Percentiles rank a stretch among this genome's conserved stretches.
These are phyloP conservation scores for Timema cristinae DNA, from an alignment of 2,888 invertebrate species.

Conservation along the genomic window DNA sequence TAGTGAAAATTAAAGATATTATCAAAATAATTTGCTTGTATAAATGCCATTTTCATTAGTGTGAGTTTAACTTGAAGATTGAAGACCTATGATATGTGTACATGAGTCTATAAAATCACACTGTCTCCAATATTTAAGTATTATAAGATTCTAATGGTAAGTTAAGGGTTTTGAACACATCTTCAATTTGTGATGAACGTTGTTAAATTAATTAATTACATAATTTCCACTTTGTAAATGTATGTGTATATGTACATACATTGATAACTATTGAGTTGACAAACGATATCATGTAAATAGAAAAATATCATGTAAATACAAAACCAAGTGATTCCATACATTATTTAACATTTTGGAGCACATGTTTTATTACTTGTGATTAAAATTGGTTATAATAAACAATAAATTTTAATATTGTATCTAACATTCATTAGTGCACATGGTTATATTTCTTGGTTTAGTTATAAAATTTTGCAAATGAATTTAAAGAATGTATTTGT, in stretches of 20 bases:
- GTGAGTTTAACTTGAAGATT: background rate
- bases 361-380: background rate
- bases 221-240: background rate
- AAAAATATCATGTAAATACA: background rate
- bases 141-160: background rate
- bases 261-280: background rate
- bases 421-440: too few relatives aligned
- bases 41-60: background rate
- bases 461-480: too few relatives aligned
- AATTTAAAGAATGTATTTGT: too few relatives aligned
- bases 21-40: background rate
- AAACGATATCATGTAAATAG: background rate
- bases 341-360: constrained; percentile 9
- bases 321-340: background rate
- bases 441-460: too few relatives aligned
- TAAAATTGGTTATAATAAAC: background rate
- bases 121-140: constrained; percentile 12
- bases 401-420: too few relatives aligned
- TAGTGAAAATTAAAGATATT: constrained; percentile 19
- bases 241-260: constrained; percentile 11
- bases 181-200: constrained; percentile 3
- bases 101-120: background rate
- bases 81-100: background rate
- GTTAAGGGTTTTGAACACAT: constrained; percentile 2
- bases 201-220: constrained; percentile 1